Percentiles rank a stretch among this genome's conserved stretches.
These are phyloP conservation scores for Drosophila maculinotata DNA, from an alignment of 2,888 invertebrate species.

Conservation along the genomic window DNA sequence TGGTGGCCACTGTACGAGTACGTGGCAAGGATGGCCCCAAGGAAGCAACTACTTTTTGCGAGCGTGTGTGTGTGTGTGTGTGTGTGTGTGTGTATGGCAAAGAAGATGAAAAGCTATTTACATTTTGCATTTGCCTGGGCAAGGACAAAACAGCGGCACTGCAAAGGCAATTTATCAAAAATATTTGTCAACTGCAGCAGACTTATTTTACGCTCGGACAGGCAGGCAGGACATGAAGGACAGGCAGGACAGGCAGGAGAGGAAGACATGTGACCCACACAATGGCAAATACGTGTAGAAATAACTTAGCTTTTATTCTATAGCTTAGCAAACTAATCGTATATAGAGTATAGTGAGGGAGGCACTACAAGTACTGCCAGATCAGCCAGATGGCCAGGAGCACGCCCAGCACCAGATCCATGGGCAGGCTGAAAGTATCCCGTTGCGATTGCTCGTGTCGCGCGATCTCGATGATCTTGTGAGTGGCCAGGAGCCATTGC, in stretches of 20 bases:
- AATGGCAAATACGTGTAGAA: slow-evolving; percentile 21
- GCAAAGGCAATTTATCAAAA: slow-evolving; percentile 81
- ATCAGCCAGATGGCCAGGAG: slow-evolving; percentile 80
- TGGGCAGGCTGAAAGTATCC: slow-evolving; percentile 79
- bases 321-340: slow-evolving; percentile 35
- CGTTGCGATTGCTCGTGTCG: slow-evolving; percentile 70
- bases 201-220: slow-evolving; percentile 77
- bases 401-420: slow-evolving; percentile 80
- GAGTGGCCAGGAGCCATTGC: slow-evolving; percentile 81
- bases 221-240: slow-evolving; percentile 31
- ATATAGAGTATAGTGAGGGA: slow-evolving; percentile 8
- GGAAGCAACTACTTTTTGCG: slow-evolving; percentile 18
- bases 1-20: slow-evolving; percentile 39
- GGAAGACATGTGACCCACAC: slow-evolving; percentile 28
- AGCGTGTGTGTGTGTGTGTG: slow-evolving; percentile 21
- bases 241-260: slow-evolving; percentile 15
- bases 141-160: slow-evolving; percentile 47
- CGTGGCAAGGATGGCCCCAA: slow-evolving; percentile 21
- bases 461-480: slow-evolving; percentile 75
- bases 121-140: slow-evolving; percentile 63
- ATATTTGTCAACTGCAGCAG: slow-evolving; percentile 80
- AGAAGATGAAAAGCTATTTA: slow-evolving; percentile 72
- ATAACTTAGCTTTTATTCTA: slow-evolving; percentile 52
- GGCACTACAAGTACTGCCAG: slow-evolving; percentile 79
- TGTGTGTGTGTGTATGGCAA: no score